Conservation (phyloP, 1,140 invertebrate genomes). For the Antheraea mylitta region DNA sequence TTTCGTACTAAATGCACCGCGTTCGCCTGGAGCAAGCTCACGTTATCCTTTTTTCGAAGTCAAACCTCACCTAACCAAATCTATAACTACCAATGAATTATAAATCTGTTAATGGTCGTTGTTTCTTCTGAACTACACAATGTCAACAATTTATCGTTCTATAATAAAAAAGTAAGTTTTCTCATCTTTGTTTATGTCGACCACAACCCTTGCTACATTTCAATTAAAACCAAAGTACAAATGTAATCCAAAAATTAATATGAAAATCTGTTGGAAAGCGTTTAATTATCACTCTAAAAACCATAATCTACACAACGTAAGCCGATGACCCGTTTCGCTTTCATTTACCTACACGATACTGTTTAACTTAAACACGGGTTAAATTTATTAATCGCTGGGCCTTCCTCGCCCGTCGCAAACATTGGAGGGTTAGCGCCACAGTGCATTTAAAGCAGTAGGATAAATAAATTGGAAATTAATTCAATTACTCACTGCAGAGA, state of each 20-base stretch:
- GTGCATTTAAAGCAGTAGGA: neutral
- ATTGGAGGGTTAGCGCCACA: slow-evolving; percentile 13
- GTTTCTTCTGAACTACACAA: too few species aligned
- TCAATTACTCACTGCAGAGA: too few species aligned
- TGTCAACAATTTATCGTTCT: too few species aligned
- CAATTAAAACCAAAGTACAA: slow-evolving; percentile 7
- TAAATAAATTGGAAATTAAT: too few species aligned
- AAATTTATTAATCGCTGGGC: slow-evolving; percentile 51
- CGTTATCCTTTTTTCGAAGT: too few species aligned
- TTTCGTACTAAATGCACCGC: too few species aligned
- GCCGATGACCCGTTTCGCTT: slow-evolving; percentile 34
- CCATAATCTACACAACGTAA: slow-evolving; percentile 28
- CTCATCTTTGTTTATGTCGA: neutral
- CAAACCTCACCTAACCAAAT: too few species aligned
- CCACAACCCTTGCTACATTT: neutral
- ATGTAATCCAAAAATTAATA: slow-evolving; percentile 13
- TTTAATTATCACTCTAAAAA: slow-evolving; percentile 13
- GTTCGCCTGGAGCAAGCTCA: too few species aligned
- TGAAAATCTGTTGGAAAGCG: slow-evolving; percentile 5
- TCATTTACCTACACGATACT: slow-evolving; percentile 35
- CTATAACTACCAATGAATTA: too few species aligned
- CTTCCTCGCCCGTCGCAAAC: slow-evolving; percentile 21
- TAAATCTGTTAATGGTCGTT: too few species aligned
- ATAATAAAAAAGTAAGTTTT: too few species aligned
- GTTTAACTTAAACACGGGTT: slow-evolving; percentile 53